Base-by-base conservation (phyloP, 2,113 vertebrate genomes). In the Barbus barbus region DNA sequence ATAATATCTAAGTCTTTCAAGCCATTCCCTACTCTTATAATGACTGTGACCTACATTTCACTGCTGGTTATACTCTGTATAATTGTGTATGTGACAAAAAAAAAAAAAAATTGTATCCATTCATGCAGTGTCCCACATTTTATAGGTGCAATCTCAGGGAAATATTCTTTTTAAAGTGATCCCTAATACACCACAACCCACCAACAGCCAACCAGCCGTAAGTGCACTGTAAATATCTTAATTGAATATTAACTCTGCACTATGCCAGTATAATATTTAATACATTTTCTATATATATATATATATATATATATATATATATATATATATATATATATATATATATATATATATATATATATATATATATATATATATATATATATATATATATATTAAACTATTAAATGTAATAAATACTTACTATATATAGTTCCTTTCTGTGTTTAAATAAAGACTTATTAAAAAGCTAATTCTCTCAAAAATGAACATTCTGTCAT, bases 161-260 rank as follows among this genome's bases (percentile, higher is more conserved):
- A 97, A 95, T 2, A 95, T 98, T 86, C 91, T 96, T 92, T 98
- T 98, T 88, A 98, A 98, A 92, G 91, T 98, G 83, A 94, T 98
- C 87, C 97, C 97, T 12, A 94, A 95, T 86, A 93, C 93, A 81
- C 90, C 94, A 79, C 95, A 95, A 61, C 93, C 91, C 84, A 92
- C 91, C 87, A 94, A 87, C 90, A 94, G 84, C 89, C 94, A 95
- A 87, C 94, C 91, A 53, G 93, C 87, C 86, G 97, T 97, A 93
- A 96, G 93, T 74, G 26, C 24, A 46, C 11, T 22, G 12, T 28
- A 60, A 38, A 53, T 82, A 77, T 56, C 18, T 36, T 1, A 1
- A 56, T 11, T 5, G 18, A 71, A 11, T 36, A 7, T 36, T 5
- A 26, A n/a, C 14, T 36, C 22, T 8, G 22, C 22, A 9, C 6